phyloP scores from a whole-genome alignment of 2,797 vertebrate species.

The Enteromius viviparus region DNA sequence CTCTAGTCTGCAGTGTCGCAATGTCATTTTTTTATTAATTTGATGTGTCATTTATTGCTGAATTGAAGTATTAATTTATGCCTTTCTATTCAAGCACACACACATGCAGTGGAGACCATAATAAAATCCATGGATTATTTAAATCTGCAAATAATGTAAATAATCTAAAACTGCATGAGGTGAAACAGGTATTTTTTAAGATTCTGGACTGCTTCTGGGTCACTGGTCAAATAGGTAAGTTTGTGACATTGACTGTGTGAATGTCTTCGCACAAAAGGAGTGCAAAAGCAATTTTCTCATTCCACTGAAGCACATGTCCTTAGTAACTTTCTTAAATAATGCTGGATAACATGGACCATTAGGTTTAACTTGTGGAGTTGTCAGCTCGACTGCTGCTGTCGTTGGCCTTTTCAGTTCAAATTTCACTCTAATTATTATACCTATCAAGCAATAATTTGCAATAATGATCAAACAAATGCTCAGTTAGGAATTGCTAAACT shows the following conservation, averaged over 20 bases:
- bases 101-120: background rate
- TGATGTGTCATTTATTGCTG: background rate
- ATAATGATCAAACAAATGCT: background rate
- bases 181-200: background rate
- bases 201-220: background rate
- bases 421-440: conserved; percentile 3
- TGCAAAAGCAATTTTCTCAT: background rate
- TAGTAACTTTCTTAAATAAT: background rate
- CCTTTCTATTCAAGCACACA: too few species aligned
- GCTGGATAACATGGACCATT: conserved; percentile 20
- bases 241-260: background rate
- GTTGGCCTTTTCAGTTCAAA: background rate
- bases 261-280: background rate
- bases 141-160: background rate
- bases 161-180: background rate
- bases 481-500: background rate
- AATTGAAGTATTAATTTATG: background rate
- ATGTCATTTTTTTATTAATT: background rate
- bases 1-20: background rate
- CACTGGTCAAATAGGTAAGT: background rate
- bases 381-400: background rate
- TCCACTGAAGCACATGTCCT: conserved; percentile 3
- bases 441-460: background rate
- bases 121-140: background rate
- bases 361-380: conserved; percentile 17